Evolutionary conservation across 1,140 invertebrate species (phyloP), one percentile per base, ranked within the genome.

Genomic region (Coenobita brevimanus): DNA sequence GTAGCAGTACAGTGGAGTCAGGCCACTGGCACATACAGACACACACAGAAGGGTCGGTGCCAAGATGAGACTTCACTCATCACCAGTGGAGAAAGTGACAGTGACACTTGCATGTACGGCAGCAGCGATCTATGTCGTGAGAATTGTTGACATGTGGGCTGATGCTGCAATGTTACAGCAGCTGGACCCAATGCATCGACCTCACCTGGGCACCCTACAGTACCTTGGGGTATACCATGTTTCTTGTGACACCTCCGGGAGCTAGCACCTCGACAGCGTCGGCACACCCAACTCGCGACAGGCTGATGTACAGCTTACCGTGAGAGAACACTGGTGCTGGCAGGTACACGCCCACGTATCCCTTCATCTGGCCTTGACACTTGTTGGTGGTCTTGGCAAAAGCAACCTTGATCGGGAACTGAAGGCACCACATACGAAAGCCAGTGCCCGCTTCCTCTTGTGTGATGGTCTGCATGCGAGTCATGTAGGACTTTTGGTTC

Each of bases 331-430:
- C 91, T 87, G 90, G 64, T 60, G 90, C 91, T 91, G 91, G 89
- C 27, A 93, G 92, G 90, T 92, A 89, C 81, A 94, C 82, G 24
- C 92, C 92, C 83, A 90, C 91, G 78, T 91, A 90, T 67, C 90
- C 80, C 89, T 92, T 91, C 33, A 92, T 91, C 91, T 94, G 93
- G 17, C 94, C 93, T 91, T 95, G 94, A 4, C 93, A 89, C 91
- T 94, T 94, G 91, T 94, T 94, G 3, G 94, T 93, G 0, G 94
- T 93, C 91, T 94, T 94, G 30, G 93, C 92, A 91, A 94, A 94
- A 2, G 91, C 90, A 2, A 93, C 80, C 83, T 92, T 90, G 0
- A 95, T 57, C 30, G 93, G 93, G 92, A 94, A 94, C 89, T 94
- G 93, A 0, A 93, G 38, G 69, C 94, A 73, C 91, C n/a, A n/a